Base-by-base conservation (phyloP, 1,140 invertebrate species). In the Drosophila yakuba region DNA sequence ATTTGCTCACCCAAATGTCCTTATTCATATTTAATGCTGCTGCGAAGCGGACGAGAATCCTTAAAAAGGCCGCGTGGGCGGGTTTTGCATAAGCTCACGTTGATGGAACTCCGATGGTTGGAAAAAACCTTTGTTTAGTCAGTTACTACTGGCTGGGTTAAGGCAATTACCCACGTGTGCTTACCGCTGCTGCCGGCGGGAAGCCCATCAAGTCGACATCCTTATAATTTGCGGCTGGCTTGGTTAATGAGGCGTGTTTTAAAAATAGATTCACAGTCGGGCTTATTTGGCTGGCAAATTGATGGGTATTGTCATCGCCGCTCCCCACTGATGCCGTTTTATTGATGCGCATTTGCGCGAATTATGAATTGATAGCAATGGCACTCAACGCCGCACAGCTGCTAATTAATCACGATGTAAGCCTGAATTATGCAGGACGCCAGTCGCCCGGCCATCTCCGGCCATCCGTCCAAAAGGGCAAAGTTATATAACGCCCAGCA, bases 361-460 rank as follows among this genome's bases (percentile, higher is more conserved):
- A 52, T 67, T 76, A 59, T 67, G 73, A 51, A 74, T 64, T 75
- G 61, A 79, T 81, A 56, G 52, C 15, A 47, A 28, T 44, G 62
- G 52, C 62, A 74, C 71, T 74, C 71, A 74, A 64, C 51, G 72
- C 71, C 28, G 60, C 52, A 47, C 47, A 48, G 38, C 69, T 58
- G 60, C 44, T 82, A 83, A 82, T 83, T 82, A 83, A 83, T 78
- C 74, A 78, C 58, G 57, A 63, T 60, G 50, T 57, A 54, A 67
- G 51, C 50, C 73, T 76, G 61, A 67, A 76, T 76, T 67, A 76
- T 76, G 61, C 73, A 76, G 71, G 39, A 56, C 38, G 20, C 38
- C 38, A 41, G 38, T 38, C 39, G 35, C n/a, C 28, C 32, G 32
- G 6, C 28, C 28, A 28, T 28, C 25, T 4, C 25, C 25, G 25